phyloP scores from a whole-genome alignment of 1,140 invertebrate genomes.

The Pseudomyrmex gracilis region DNA sequence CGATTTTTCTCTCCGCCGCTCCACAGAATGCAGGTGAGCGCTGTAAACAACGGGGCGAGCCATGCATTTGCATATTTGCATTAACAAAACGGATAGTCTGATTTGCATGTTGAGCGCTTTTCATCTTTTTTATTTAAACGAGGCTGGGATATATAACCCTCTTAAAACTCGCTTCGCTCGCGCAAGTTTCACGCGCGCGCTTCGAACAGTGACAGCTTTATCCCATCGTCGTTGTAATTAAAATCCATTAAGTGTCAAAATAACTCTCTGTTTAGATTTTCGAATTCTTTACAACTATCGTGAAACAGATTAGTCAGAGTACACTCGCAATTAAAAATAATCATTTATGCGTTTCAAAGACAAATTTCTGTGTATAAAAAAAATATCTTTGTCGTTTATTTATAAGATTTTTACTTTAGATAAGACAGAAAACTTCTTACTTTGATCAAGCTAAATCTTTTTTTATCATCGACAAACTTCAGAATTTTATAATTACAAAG shows the following conservation, averaged over 20 bases:
- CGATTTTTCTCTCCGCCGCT: slow-evolving; percentile 67
- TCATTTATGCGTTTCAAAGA: neutral
- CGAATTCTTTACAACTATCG: neutral
- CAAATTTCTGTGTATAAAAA: neutral
- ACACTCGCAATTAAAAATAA: too few species aligned
- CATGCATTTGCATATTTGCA: slow-evolving; percentile 72
- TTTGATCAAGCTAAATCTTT: too few species aligned
- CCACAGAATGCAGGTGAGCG: slow-evolving; percentile 50
- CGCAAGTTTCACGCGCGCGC: slow-evolving; percentile 6
- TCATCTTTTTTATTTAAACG: slow-evolving; percentile 73
- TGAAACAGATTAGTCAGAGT: neutral
- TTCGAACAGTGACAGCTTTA: slow-evolving; percentile 46
- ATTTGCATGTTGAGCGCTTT: slow-evolving; percentile 73
- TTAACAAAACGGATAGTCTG: slow-evolving; percentile 73
- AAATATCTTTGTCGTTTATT: too few species aligned
- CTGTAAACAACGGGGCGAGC: slow-evolving; percentile 66
- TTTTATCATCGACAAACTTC: too few species aligned
- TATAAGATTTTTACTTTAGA: too few species aligned
- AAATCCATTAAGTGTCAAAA: slow-evolving; percentile 51
- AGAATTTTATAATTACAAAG: too few species aligned
- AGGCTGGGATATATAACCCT: slow-evolving; percentile 58
- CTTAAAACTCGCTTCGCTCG: slow-evolving; percentile 44
- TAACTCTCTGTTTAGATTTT: slow-evolving; percentile 29
- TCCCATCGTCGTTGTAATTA: slow-evolving; percentile 41
- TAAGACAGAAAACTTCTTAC: too few species aligned